Evolutionary conservation across 2,888 invertebrate genomes (phyloP).

Genomic region (Drosophila borborema): DNA sequence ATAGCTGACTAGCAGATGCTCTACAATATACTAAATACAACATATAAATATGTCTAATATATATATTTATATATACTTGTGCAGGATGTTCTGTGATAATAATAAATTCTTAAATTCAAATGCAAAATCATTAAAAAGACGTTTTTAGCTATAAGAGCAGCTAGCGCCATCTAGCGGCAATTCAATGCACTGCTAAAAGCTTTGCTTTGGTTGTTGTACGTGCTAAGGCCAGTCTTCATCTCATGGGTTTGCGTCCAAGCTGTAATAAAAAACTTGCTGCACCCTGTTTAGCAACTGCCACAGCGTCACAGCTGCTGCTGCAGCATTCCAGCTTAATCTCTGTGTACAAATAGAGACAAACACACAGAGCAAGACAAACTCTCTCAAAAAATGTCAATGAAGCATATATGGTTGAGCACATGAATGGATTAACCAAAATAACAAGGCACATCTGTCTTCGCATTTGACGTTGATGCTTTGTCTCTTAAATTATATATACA

Average conservation of each 20-base stretch:
- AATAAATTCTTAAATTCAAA: neutral
- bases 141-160: neutral
- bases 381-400: slow-evolving; percentile 53
- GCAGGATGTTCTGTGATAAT: too few relatives aligned
- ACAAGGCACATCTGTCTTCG: neutral
- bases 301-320: neutral
- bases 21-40: neutral
- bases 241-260: neutral
- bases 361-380: neutral
- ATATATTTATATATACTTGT: too few relatives aligned
- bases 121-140: neutral
- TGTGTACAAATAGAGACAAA: neutral
- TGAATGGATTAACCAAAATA: slow-evolving; percentile 46
- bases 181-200: slow-evolving; percentile 19
- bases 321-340: neutral
- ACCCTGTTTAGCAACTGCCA: neutral
- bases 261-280: neutral
- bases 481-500: slow-evolving; percentile 28
- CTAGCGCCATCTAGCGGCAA: neutral
- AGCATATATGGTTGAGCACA: slow-evolving; percentile 1
- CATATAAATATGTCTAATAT: too few relatives aligned
- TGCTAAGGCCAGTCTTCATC: neutral
- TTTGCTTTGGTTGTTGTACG: neutral
- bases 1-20: neutral
- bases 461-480: slow-evolving; percentile 16